A percentile compares a stretch with the other conserved stretches of the same genome.
Evolutionary conservation across 2,113 vertebrate species (phyloP).

Genomic region (Athene noctua): DNA sequence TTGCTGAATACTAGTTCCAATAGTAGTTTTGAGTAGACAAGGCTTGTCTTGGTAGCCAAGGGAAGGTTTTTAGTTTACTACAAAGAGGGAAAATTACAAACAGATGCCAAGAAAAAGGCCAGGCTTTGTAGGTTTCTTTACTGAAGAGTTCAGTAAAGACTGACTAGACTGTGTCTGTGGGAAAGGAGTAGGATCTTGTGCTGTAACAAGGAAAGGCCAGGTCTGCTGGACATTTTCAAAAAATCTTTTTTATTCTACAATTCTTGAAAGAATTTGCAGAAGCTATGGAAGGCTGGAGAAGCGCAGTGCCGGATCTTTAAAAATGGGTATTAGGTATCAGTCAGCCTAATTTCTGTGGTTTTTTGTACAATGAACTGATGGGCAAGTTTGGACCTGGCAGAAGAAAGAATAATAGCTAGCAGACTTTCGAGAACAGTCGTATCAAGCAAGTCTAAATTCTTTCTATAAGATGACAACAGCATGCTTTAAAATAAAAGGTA

Average conservation of each 20-base stretch:
- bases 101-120: background rate
- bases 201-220: background rate
- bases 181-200: background rate
- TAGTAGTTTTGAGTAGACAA: background rate
- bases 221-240: background rate
- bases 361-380: background rate
- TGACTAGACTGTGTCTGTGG: background rate
- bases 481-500: background rate
- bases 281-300: background rate
- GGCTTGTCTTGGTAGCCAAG: background rate
- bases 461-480: background rate
- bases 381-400: background rate
- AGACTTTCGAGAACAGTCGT: background rate
- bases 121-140: background rate
- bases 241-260: background rate
- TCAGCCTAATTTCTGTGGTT: background rate
- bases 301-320: background rate
- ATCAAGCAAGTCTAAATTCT: background rate
- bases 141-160: background rate
- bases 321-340: background rate
- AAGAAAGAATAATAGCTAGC: background rate
- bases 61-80: background rate
- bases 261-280: background rate
- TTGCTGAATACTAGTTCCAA: background rate
- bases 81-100: background rate